phyloP scores from a whole-genome alignment of 1,140 invertebrate species.

The Calycopis cecrops region DNA sequence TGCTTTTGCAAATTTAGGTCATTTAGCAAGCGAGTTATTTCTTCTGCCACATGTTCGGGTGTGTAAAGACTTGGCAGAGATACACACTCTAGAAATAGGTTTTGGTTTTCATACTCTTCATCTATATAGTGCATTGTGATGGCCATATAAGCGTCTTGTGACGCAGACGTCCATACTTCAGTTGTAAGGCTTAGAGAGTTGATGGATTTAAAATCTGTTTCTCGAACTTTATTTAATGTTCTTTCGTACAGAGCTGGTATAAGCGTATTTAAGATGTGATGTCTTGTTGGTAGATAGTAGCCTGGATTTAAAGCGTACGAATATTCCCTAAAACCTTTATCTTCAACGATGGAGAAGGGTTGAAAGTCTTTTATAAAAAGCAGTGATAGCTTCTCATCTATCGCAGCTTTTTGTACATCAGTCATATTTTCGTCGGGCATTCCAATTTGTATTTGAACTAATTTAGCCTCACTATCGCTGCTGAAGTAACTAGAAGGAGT shows the following conservation, averaged over 20 bases:
- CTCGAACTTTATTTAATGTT: neutral
- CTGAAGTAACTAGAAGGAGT: too few species aligned
- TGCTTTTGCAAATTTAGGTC: too few species aligned
- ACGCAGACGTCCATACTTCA: neutral
- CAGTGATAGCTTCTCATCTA: neutral
- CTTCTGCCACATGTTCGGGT: slow-evolving; percentile 1
- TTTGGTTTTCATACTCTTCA: neutral
- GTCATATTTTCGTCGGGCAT: neutral
- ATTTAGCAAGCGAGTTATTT: neutral
- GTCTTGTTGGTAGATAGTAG: neutral
- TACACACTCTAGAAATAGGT: neutral
- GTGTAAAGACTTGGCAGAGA: neutral
- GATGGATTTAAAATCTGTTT: neutral
- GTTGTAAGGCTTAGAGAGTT: neutral
- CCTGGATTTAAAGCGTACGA: neutral
- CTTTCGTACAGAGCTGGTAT: slow-evolving; percentile 1
- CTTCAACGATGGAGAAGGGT: neutral
- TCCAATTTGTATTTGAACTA: too few species aligned
- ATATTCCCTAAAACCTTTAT: slow-evolving; percentile 4
- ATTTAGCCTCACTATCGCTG: too few species aligned
- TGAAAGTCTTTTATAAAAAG: neutral
- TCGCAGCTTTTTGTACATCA: neutral
- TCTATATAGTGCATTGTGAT: slow-evolving; percentile 4
- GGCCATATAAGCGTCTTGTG: slow-evolving; percentile 9
- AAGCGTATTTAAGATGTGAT: neutral